Base-by-base conservation (phyloP, 2,113 vertebrate species). In the Hippolais icterina region DNA sequence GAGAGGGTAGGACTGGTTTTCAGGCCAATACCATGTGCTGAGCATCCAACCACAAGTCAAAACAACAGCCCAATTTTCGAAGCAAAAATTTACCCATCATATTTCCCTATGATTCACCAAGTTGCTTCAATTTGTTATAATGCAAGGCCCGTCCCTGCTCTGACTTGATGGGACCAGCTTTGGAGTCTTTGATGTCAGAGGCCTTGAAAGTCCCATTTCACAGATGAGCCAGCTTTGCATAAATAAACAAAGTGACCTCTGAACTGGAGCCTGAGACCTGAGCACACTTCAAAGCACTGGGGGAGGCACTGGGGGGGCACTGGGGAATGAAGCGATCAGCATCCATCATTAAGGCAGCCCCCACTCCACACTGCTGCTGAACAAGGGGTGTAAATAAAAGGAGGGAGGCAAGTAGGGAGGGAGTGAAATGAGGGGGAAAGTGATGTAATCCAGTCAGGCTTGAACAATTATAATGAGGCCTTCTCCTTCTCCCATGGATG, bases 201-300 rank as follows among this genome's bases (percentile, higher is more conserved):
- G 94, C 94, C 97, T 94, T 96, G 92, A 97, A 98, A 98, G 94
- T 56, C 97, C 96, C 92, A 94, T 97, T 97, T 97, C 97, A 96
- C 97, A 98, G 97, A 97, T 96, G 96, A 97, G 94, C 96, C 97
- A 97, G 97, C 96, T 98, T 97, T 97, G 97, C 97, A 98, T 98
- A 97, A 98, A 98, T 97, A 98, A 97, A 98, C 97, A 97, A 93
- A 91, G 96, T 91, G 97, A 98, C 98, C 98, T 97, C 96, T 98
- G 97, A 97, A 97, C 97, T 95, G 77, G 68, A 97, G 97, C 93
- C 96, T 93, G 95, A 97, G 96, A 98, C 96, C 95, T 97, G 96
- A 96, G 97, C 95, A 85, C 93, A 97, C 97, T 97, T 98, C 97
- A 98, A 98, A 98, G 98, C 70, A 8, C 57, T 44, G 79, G 92